Evolutionary conservation across 2,888 invertebrate genomes (phyloP).

Genomic region (Acrocera orbiculus): DNA sequence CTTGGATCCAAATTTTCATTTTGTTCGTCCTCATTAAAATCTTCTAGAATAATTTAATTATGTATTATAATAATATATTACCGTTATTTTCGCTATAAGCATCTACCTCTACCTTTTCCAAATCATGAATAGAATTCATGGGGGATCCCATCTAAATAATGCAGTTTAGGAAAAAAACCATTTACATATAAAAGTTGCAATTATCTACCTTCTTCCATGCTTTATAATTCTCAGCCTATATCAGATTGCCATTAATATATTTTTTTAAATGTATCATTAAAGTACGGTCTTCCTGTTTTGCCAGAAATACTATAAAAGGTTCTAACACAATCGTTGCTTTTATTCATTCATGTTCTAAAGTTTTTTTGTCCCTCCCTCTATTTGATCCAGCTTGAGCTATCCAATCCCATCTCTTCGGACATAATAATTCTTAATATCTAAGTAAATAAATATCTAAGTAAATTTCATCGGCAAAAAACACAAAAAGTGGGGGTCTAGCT

Average conservation of each 20-base stretch:
- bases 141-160: slow-evolving; percentile 51
- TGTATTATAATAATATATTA: not conserved
- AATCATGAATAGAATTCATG: slow-evolving; percentile 44
- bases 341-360: no score
- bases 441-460: no score
- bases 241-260: slow-evolving; percentile 48
- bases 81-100: slow-evolving; percentile 26
- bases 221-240: slow-evolving; percentile 42
- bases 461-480: no score
- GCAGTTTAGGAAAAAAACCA: slow-evolving; percentile 2
- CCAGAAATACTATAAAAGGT: slow-evolving; percentile 49
- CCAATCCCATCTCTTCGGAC: no score
- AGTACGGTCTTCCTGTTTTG: slow-evolving; percentile 34
- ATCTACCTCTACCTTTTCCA: slow-evolving; percentile 35
- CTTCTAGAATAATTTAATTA: not conserved
- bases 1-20: slow-evolving; percentile 50
- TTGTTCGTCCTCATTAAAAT: slow-evolving; percentile 11
- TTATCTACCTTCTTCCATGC: slow-evolving; percentile 47
- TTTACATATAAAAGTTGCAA: not conserved
- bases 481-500: no score
- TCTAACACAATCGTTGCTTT: slow-evolving; percentile 44
- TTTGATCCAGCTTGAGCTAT: no score
- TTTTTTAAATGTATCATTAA: slow-evolving; percentile 36
- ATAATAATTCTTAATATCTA: no score
- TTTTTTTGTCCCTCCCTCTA: no score